phyloP scores from a whole-genome alignment of 2,888 invertebrate genomes.

The Subacronicta megacephala region DNA sequence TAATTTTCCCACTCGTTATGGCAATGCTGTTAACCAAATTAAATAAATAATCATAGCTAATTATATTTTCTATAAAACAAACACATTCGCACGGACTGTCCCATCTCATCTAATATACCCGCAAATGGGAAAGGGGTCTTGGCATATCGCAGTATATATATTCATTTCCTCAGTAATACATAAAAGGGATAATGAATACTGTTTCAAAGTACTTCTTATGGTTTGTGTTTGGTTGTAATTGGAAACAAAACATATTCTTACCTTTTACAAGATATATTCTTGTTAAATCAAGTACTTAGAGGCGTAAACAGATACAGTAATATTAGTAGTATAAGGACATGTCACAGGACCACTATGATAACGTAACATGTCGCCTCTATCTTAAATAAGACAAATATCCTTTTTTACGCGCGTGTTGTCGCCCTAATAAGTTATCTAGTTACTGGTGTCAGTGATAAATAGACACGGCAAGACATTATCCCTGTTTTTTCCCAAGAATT shows the following conservation, averaged over 20 bases:
- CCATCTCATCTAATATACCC: too few species aligned
- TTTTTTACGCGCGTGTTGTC: conserved; percentile 61
- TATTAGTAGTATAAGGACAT: conserved; percentile 3
- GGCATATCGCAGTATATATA: background rate
- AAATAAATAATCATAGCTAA: too few species aligned
- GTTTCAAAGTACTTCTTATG: background rate
- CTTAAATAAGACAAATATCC: conserved; percentile 65
- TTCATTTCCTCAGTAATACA: background rate
- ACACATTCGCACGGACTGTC: too few species aligned
- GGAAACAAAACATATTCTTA: too few species aligned
- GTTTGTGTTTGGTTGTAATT: too few species aligned
- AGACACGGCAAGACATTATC: conserved; percentile 66
- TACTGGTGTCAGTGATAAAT: conserved; percentile 73
- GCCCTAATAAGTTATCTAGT: conserved; percentile 71
- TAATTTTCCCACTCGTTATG: too few species aligned
- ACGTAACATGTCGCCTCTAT: conserved; percentile 53
- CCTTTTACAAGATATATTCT: too few species aligned
- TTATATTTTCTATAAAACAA: too few species aligned
- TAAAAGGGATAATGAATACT: background rate
- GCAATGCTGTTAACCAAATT: too few species aligned
- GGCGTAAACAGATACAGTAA: background rate
- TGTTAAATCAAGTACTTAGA: conserved; percentile 7
- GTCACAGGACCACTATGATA: conserved; percentile 43
- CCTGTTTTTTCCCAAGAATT: conserved; percentile 52
- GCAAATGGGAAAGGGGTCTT: too few species aligned